Evolutionary conservation across 2,113 vertebrate genomes (phyloP).

Genomic region (Regulus satrapa): DNA sequence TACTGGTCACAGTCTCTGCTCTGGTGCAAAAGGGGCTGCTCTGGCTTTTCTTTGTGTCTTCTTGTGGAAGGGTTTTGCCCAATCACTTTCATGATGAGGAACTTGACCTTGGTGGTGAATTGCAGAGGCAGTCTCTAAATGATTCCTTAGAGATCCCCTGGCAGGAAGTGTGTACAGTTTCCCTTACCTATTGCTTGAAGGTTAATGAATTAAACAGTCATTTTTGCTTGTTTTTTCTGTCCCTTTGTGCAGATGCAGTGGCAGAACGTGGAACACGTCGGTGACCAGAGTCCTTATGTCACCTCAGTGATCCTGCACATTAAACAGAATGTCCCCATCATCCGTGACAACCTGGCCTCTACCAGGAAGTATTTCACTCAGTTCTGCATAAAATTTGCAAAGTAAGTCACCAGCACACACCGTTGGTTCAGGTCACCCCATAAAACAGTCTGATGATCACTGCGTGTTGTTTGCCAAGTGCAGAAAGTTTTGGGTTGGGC

Average conservation of each 20-base stretch:
- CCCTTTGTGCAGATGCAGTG: slow-evolving; percentile 89
- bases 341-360: slow-evolving; percentile 95
- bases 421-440: neutral
- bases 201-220: neutral
- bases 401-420: slow-evolving; percentile 70
- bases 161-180: slow-evolving; percentile 20
- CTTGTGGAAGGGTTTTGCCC: neutral
- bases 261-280: slow-evolving; percentile 98
- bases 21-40: neutral
- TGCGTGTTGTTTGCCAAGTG: neutral
- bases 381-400: slow-evolving; percentile 99
- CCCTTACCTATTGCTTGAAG: neutral
- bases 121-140: neutral
- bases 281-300: slow-evolving; percentile 98
- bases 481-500: neutral
- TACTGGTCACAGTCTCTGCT: neutral
- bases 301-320: slow-evolving; percentile 98
- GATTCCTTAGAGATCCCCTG: neutral
- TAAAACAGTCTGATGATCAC: neutral
- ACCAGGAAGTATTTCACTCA: slow-evolving; percentile 98
- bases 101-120: neutral
- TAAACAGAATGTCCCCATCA: slow-evolving; percentile 96
- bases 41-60: neutral
- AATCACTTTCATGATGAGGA: neutral
- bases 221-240: neutral